Evolutionary conservation across 2,888 invertebrate genomes (phyloP), one percentile per base, ranked within the genome.

Genomic region (Drosophila dives): DNA sequence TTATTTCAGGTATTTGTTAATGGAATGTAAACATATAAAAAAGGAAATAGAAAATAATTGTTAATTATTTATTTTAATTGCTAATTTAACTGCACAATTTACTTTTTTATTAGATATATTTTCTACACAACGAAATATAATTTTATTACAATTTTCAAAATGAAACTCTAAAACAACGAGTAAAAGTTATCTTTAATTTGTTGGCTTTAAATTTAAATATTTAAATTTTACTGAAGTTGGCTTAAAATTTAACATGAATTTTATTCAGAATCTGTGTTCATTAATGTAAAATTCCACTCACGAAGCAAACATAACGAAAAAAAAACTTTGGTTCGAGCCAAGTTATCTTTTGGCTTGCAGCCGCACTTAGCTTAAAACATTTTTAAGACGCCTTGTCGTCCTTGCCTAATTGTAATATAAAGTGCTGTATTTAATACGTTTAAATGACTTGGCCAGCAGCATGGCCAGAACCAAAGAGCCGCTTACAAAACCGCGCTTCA

Each of bases 401-500:
- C n/a, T 33, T 20, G 56, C 49, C 42, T 75, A 86, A 89, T 83
- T 83, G 77, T 55, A 23, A 55, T 69, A 63, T 70, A 49, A 83
- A 74, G 72, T 69, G 83, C 66, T 42, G 62, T 63, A 70, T 75
- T 86, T 68, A 82, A 85, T 69, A 53, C 75, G 38, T 29, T 72
- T 70, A 61, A 65, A 50, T 56, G 49, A 67, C 71, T 66, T 48
- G 81, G 59, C 56, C 59, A 54, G 55, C 53, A 60, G 70, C 58
- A 54, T 15, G 64, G 29, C 26, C 26, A 29, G 50, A 26, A 26
- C 54, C 71, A 63, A 78, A 74, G 64, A 71, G 56, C 54, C 61
- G 76, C 72, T 77, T 68, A 83, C 62, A 53, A 83, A 77, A 89
- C 83, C 82, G 70, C 88, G 84, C 85, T 72, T 65, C 85, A 74